Evolutionary conservation across 2,888 invertebrate species (phyloP), one percentile per base, ranked within the genome.

Genomic region (Drosophila austrosaltans): DNA sequence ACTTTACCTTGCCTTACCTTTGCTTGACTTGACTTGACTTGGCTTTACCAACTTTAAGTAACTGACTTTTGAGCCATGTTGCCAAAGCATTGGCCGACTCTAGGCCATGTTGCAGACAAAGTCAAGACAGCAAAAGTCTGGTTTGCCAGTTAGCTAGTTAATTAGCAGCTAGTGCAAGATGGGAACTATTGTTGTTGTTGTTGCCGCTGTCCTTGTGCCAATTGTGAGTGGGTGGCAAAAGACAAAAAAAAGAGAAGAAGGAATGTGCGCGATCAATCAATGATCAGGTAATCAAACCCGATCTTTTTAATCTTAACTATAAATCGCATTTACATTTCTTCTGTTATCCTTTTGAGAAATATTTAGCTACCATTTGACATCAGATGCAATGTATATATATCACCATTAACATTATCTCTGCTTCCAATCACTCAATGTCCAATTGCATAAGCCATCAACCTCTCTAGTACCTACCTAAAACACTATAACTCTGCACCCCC

Each of bases 361-460:
- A 70, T 65, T 65, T 71, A 40, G 70, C 71, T 65, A 70, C 60
- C 71, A 71, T 10, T 44, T 53, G 72, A 70, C 65, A 70, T 56
- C 12, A 57, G 61, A 58, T 72, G 66, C 72, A 28, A 28, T 28
- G 1, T 28, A 28, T 53, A 66, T 28, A 56, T 58, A 72, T 72
- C 66, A 72, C 56, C 67, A 72, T 64, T 61, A 68, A 63, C 57
- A 53, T 72, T 61, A 63, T 56, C 30, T 62, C 30, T 62, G 69
- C 62, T 63, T 60, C 60, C 79, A 81, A 84, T 84, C 85, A 81
- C 65, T 84, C 85, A 82, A 68, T 79, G 82, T 85, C 74, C 71
- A 69, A 75, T 79, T 72, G 72, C 69, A 70, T 72, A 72, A 69
- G 70, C 63, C 70, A 76, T 78, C 78, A 83, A 86, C 63, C 60